Base-by-base conservation (phyloP, 2,888 invertebrate genomes). In the Ormyrus thymus region DNA sequence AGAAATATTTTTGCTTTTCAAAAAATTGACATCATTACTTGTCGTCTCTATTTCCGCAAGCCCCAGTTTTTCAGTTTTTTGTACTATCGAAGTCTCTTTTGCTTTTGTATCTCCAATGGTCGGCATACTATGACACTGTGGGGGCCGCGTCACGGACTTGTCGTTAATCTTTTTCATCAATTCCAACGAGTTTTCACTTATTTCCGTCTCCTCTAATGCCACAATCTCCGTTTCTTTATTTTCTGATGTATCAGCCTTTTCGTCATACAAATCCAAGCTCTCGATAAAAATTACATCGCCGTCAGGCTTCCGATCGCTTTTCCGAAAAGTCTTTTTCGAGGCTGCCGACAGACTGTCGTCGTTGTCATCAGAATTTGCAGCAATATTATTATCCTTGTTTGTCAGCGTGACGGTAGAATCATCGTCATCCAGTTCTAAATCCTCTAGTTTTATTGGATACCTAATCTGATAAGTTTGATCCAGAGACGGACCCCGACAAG, bases 61-160 rank as follows among this genome's bases (percentile, higher is more conserved):
- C 29, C 29, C 29, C 29, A 29, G 4, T 29, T 29, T 29, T 29
- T 29, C 29, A 29, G 29, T 4, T 53, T 43, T 11, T 1, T 45
- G 8, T 0, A n/a, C n/a, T 55, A 11, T 64, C 51, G 64, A 43
- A 8, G 15, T 48, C 11, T 1, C 43, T 15, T 48, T 48, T 1
- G 11, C 10, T 43, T 15, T 68, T 15, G 7, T 45, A 3, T 74
- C 70, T 7, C 13, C 5, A 13, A 80, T 76, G 48, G 74, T 77
- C 8, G 78, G 75, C 78, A 81, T 50, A 46, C 81, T 81, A 3
- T 29, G 58, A 43, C 51, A 78, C 51, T 78, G 75, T n/a, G 68
- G 56, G n/a, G 80, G 65, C 6, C 15, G 55, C 7, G 8, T 11
- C 11, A 65, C 7, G 4, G 68, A n/a, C 9, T 13, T 72, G 0